Percentiles rank a stretch among this genome's conserved stretches.
Evolutionary conservation across 2,797 vertebrate species (phyloP).

Genomic region (Chelon auratus): DNA sequence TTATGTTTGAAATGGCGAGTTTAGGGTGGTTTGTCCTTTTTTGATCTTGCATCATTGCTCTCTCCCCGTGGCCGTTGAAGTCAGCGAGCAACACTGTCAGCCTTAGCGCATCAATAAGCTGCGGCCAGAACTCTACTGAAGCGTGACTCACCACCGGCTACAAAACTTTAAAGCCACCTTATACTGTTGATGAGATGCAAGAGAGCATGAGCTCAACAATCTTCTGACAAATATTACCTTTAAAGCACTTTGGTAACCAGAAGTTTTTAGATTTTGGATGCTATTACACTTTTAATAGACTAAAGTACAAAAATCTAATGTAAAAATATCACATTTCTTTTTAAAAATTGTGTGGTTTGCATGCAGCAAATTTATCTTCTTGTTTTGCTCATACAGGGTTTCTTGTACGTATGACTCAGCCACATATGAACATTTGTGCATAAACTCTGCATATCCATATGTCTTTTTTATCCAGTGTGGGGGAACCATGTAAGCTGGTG

Average conservation of each 20-base stretch:
- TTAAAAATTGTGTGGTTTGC: neutral
- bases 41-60: conserved; percentile 45
- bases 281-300: neutral
- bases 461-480: conserved; percentile 20
- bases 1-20: conserved; percentile 48
- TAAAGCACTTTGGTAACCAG: conserved; percentile 29
- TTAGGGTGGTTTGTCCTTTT: conserved; percentile 42
- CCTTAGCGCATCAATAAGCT: conserved; percentile 46
- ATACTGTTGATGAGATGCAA: conserved; percentile 41
- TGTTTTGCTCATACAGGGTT: neutral
- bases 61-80: conserved; percentile 26
- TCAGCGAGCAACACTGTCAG: conserved; percentile 44
- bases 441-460: conserved; percentile 18
- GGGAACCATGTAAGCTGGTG: conserved; percentile 52
- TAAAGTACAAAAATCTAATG: neutral
- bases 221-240: conserved; percentile 31
- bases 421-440: conserved; percentile 18
- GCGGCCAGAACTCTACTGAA: conserved; percentile 40
- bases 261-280: conserved; percentile 2
- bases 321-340: neutral
- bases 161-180: conserved; percentile 43
- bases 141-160: conserved; percentile 40
- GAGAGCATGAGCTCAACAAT: conserved; percentile 30
- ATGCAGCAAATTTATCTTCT: no score
- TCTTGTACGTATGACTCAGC: conserved; percentile 12